Conservation (phyloP, 2,888 invertebrate genomes). For the Coelopa pilipes region DNA sequence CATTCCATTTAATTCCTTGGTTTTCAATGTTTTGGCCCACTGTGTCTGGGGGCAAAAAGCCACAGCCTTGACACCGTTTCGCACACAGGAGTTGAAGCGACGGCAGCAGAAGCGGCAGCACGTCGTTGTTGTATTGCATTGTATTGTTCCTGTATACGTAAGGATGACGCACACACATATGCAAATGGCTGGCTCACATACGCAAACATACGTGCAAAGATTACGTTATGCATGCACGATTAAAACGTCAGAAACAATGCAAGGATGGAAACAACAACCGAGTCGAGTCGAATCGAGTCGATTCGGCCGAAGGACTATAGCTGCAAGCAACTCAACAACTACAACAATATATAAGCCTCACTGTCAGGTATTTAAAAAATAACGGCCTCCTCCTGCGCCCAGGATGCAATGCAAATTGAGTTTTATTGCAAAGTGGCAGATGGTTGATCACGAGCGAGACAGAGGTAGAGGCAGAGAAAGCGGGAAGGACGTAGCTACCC, state of each 20-base stretch:
- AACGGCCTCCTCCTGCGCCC: constrained; percentile 5
- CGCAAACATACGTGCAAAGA: constrained; percentile 27
- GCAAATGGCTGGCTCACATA: neutral
- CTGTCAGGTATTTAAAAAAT: constrained; percentile 28
- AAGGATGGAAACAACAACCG: neutral
- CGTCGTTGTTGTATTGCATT: constrained; percentile 11
- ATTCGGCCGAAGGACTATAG: neutral
- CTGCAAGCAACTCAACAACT: neutral
- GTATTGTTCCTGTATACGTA: constrained; percentile 19
- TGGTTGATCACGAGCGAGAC: constrained; percentile 30
- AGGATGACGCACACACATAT: constrained; percentile 18
- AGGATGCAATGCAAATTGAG: constrained; percentile 18
- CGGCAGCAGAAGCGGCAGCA: neutral
- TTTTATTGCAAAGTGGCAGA: constrained; percentile 19
- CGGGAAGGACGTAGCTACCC: neutral
- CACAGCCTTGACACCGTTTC: neutral
- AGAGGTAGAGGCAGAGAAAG: constrained; percentile 1
- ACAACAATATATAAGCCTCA: constrained; percentile 22
- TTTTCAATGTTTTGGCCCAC: too few relatives aligned
- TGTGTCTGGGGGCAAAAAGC: too few relatives aligned
- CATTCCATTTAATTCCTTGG: too few relatives aligned
- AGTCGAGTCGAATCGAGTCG: neutral
- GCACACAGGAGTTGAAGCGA: constrained; percentile 2
- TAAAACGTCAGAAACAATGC: constrained; percentile 32
- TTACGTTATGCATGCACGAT: constrained; percentile 38